Conservation (phyloP, 2,113 vertebrate species). For the Semnornis frantzii region DNA sequence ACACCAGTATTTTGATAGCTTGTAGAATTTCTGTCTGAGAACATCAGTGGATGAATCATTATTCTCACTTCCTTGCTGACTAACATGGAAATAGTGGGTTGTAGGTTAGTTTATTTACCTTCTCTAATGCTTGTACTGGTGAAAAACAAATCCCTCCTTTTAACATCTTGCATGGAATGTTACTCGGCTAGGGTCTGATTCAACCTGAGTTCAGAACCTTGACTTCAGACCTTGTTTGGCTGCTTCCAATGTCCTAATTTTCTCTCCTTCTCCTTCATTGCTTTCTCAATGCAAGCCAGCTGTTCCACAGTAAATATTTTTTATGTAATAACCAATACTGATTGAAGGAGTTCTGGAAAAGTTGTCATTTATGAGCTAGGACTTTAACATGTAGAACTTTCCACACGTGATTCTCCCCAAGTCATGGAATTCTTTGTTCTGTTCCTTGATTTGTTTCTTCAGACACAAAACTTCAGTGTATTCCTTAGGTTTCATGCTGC, state of each 20-base stretch:
- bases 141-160: background rate
- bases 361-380: fast-evolving
- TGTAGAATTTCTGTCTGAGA: background rate
- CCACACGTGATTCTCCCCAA: fast-evolving
- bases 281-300: background rate
- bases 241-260: background rate
- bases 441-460: background rate
- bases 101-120: background rate
- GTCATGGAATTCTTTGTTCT: background rate
- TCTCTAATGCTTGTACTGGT: background rate
- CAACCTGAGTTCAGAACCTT: background rate
- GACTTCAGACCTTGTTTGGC: background rate
- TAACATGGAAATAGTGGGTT: background rate
- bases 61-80: background rate
- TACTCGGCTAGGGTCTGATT: background rate
- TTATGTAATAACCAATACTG: background rate
- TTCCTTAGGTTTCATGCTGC: background rate
- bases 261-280: background rate
- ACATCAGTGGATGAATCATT: background rate
- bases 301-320: background rate
- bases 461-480: background rate
- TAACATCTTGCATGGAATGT: background rate
- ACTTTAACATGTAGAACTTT: background rate
- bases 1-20: background rate
- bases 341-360: background rate